Base-by-base conservation (phyloP, 2,113 vertebrate species). In the Ariopsis seemanni region DNA sequence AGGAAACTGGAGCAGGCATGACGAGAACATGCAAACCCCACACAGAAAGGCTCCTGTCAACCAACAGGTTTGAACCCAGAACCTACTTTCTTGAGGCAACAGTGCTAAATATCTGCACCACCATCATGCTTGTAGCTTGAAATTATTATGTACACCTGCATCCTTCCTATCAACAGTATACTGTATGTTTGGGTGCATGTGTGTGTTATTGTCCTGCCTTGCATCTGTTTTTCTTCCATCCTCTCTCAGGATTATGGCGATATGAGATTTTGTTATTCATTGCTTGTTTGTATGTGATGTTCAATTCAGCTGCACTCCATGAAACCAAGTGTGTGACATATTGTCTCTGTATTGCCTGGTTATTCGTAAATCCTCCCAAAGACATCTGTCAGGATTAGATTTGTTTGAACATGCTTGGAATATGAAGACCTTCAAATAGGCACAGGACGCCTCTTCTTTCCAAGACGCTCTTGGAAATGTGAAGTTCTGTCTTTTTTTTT, bases 341-440 rank as follows among this genome's bases (percentile, higher is more conserved):
- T 85, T 72, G 25, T 84, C 20, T 42, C 75, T 63, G 87, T 25
- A 69, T 88, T 85, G 62, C 60, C 53, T 81, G 25, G 50, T 85
- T 80, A 88, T 80, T 85, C 78, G 9, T 55, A 72, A 82, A 85
- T 82, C 65, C 71, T 71, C 75, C 67, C 27, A 14, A 74, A 81
- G 62, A 88, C 75, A 85, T 84, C 83, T 81, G 65, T 63, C 75
- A 81, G 77, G 67, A 85, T 81, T 80, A 34, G 42, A 81, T 88
- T 82, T 52, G 78, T 25, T 55, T 42, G 83, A 62, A 63, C 83
- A 88, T 82, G 77, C 81, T 79, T 12, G 48, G 65, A 85, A 72
- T 85, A 65, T n/a, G 48, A 60, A 81, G 67, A 17, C 53, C 30
- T 82, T 74, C 27, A 12, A 17, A 15, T 30, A 27, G 22, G 30